phyloP scores from a whole-genome alignment of 2,797 vertebrate species.

The Crocodylus rhombifer region DNA sequence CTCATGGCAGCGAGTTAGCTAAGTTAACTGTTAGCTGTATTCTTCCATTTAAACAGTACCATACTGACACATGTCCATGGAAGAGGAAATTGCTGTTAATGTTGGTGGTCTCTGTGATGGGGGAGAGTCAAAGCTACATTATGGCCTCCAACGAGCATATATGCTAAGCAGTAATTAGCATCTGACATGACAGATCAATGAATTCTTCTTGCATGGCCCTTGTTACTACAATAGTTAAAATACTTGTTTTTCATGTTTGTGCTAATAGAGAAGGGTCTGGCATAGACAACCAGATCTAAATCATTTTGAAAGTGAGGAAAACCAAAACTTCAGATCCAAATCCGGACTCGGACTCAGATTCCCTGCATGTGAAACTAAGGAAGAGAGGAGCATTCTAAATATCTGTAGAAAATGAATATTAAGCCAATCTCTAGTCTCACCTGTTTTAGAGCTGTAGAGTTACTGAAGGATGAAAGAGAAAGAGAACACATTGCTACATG shows the following conservation, averaged over 20 bases:
- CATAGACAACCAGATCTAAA: neutral
- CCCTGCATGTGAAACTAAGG: neutral
- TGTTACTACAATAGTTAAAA: neutral
- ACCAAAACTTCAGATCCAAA: neutral
- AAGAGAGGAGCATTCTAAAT: neutral
- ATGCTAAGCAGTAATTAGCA: rapidly evolving
- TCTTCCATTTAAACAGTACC: conserved; percentile 43
- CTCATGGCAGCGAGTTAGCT: neutral
- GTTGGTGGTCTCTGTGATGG: too few species aligned
- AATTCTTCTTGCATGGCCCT: neutral
- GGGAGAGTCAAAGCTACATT: neutral
- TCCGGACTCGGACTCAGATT: neutral
- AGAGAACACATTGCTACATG: neutral
- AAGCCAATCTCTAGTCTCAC: neutral
- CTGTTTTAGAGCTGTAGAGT: neutral
- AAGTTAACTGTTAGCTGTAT: neutral
- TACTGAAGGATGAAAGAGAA: neutral
- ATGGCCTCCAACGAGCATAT: neutral
- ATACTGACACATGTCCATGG: neutral
- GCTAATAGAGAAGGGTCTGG: neutral
- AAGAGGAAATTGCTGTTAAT: neutral
- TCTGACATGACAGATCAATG: neutral
- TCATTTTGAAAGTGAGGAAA: neutral
- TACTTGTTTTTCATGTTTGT: neutral
- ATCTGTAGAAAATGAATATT: neutral